These are phyloP conservation scores for Caradrina clavipalpis DNA, from an alignment of 2,888 invertebrate species.

Conservation along the genomic window DNA sequence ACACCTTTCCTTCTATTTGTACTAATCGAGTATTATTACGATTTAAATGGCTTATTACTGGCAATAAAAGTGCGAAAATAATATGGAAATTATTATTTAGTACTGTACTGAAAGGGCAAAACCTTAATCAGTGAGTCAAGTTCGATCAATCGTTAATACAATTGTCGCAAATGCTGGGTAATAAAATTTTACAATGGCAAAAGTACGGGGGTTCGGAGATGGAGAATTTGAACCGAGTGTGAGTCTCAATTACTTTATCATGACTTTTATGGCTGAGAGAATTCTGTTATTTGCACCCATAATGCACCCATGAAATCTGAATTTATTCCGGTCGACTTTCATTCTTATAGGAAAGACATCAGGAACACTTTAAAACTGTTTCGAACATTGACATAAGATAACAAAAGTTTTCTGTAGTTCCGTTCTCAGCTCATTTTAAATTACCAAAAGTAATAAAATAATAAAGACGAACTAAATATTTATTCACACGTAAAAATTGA, in stretches of 20 bases:
- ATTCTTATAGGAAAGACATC: not conserved
- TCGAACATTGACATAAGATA: not conserved
- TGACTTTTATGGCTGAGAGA: slow-evolving; percentile 15
- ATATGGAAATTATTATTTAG: slow-evolving; percentile 68
- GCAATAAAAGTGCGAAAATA: slow-evolving; percentile 74
- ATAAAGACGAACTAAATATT: slow-evolving; percentile 34
- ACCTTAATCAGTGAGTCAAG: slow-evolving; percentile 72
- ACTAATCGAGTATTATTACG: slow-evolving; percentile 57
- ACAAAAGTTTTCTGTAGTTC: slow-evolving; percentile 12
- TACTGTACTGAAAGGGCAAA: slow-evolving; percentile 69
- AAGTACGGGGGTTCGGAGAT: slow-evolving; percentile 47
- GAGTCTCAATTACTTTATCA: slow-evolving; percentile 51
- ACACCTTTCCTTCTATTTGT: slow-evolving; percentile 46
- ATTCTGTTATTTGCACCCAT: slow-evolving; percentile 35
- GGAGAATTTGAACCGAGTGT: slow-evolving; percentile 22
- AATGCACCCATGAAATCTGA: not conserved
- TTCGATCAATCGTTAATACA: slow-evolving; percentile 72
- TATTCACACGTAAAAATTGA: slow-evolving; percentile 29
- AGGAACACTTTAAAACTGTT: not conserved
- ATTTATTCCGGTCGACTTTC: not conserved
- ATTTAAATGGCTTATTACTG: slow-evolving; percentile 73
- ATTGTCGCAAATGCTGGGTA: slow-evolving; percentile 83
- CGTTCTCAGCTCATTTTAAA: slow-evolving; percentile 37
- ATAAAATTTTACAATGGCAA: slow-evolving; percentile 84
- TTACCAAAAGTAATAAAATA: slow-evolving; percentile 27